These are phyloP conservation scores for Platycheirus albimanus DNA, from an alignment of 2,888 invertebrate genomes.

Conservation along the genomic window DNA sequence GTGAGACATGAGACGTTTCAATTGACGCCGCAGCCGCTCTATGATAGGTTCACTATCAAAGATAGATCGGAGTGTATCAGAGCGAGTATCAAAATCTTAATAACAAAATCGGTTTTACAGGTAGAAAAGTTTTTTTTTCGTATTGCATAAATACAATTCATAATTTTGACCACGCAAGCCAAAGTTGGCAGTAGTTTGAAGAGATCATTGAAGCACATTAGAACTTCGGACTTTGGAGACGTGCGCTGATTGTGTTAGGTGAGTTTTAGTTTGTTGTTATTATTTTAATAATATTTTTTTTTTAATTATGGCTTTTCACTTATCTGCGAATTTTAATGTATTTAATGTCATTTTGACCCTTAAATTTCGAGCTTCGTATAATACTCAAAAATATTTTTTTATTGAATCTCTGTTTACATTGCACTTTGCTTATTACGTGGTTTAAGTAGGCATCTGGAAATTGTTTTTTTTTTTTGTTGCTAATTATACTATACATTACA, in stretches of 20 bases:
- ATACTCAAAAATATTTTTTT: not conserved
- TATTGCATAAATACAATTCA: not conserved
- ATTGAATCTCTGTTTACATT: not conserved
- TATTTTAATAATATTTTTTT: not conserved
- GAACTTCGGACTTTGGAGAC: not conserved
- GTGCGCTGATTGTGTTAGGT: not conserved
- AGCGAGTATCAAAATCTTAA: not conserved
- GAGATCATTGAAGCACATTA: not conserved
- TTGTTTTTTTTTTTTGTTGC: too few species aligned
- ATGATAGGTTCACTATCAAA: conserved; percentile 25
- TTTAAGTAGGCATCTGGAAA: too few species aligned
- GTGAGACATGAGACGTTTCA: conserved; percentile 7
- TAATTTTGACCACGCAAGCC: not conserved
- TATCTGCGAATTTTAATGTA: not conserved
- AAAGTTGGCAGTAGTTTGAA: conserved; percentile 14
- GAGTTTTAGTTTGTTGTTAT: not conserved
- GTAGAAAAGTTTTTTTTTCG: not conserved
- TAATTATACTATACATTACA: too few species aligned
- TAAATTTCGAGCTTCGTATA: not conserved
- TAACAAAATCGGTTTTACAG: too few species aligned
- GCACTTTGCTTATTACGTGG: not conserved
- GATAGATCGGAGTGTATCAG: conserved; percentile 5
- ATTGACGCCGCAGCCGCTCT: not conserved
- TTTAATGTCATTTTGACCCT: not conserved
- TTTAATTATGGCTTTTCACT: not conserved